Percentiles rank a stretch among this genome's conserved stretches.
These are phyloP conservation scores for Limnephilus lunatus DNA, from an alignment of 2,888 invertebrate species.

Conservation along the genomic window DNA sequence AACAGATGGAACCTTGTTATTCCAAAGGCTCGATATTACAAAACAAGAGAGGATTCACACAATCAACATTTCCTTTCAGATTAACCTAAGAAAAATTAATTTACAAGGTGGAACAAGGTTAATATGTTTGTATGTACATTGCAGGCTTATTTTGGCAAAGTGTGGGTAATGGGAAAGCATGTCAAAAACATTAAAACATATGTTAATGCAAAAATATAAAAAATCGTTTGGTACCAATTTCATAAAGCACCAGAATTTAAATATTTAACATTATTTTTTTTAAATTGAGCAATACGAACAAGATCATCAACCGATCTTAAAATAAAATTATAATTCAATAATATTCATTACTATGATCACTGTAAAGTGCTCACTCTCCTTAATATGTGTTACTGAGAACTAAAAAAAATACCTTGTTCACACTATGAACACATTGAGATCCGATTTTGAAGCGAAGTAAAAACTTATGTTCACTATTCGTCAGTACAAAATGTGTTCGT, in stretches of 20 bases:
- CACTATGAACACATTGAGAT: slow-evolving; percentile 24
- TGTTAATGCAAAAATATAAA: background rate
- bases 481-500: background rate
- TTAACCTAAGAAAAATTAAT: slow-evolving; percentile 26
- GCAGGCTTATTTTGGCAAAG: background rate
- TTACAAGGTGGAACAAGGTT: background rate
- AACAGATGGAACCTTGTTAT: too few relatives aligned
- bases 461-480: background rate
- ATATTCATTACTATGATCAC: background rate
- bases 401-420: slow-evolving; percentile 37
- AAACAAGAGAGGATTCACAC: slow-evolving; percentile 24
- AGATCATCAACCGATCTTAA: slow-evolving; percentile 24
- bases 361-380: slow-evolving; percentile 11
- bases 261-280: slow-evolving; percentile 14
- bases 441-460: background rate
- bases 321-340: slow-evolving; percentile 37
- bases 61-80: slow-evolving; percentile 27
- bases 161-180: slow-evolving; percentile 12
- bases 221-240: background rate
- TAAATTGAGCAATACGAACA: slow-evolving; percentile 39
- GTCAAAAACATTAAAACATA: background rate
- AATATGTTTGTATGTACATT: slow-evolving; percentile 26
- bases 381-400: slow-evolving; percentile 42
- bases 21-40: slow-evolving; percentile 1
- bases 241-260: slow-evolving; percentile 7